These are phyloP conservation scores for Labrus mixtus DNA, from an alignment of 2,113 vertebrate species.

Conservation along the genomic window DNA sequence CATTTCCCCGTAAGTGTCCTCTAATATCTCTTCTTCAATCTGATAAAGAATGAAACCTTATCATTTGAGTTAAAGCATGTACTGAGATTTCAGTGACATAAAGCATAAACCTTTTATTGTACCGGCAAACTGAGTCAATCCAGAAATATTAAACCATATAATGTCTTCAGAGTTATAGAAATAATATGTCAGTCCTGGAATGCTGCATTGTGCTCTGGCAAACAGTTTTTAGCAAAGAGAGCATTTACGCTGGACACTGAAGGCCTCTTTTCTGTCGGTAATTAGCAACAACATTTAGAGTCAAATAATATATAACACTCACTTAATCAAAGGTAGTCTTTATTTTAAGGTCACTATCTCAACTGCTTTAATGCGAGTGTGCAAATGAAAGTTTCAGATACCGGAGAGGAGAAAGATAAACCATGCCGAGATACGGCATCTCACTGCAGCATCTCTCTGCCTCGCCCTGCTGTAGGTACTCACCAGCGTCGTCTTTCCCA, in stretches of 20 bases:
- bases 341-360: neutral
- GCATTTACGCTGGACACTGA: too few relatives aligned
- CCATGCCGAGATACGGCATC: neutral
- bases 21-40: neutral
- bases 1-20: neutral
- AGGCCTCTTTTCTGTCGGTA: too few relatives aligned
- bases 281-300: neutral
- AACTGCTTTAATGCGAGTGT: neutral
- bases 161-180: neutral
- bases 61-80: neutral
- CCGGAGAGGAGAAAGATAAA: neutral
- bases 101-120: neutral
- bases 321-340: neutral
- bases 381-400: neutral
- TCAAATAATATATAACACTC: neutral
- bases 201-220: constrained; percentile 21
- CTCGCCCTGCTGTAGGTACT: constrained; percentile 79
- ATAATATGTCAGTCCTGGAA: constrained; percentile 1
- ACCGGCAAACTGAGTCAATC: neutral
- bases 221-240: neutral
- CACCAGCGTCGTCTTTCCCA: constrained; percentile 87
- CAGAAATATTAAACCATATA: neutral
- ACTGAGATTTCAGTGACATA: neutral
- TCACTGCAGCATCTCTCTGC: constrained; percentile 11
- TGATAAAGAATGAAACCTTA: neutral